These are phyloP conservation scores for Neotoma lepida DNA, from an alignment of 2,113 vertebrate genomes.

Conservation along the genomic window DNA sequence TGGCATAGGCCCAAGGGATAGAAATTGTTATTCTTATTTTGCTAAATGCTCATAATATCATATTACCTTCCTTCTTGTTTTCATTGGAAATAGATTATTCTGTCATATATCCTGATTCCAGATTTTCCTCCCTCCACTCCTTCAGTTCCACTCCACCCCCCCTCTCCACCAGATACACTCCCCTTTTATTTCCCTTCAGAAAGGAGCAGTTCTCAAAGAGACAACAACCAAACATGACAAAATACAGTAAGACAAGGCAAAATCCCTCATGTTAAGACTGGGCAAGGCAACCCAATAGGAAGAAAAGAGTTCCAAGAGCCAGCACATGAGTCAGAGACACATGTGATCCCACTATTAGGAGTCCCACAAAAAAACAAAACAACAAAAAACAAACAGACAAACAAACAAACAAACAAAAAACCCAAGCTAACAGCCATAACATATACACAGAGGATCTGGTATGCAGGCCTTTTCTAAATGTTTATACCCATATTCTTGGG, in stretches of 20 bases:
- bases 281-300: rapidly evolving
- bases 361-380: neutral
- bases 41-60: too few relatives aligned
- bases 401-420: too few relatives aligned
- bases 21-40: neutral
- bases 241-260: neutral
- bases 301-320: neutral
- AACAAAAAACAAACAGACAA: too few relatives aligned
- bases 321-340: neutral
- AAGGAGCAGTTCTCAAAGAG: too few relatives aligned
- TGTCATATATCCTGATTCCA: neutral
- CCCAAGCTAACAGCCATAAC: neutral
- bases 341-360: neutral
- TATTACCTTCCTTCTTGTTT: neutral
- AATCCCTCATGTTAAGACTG: neutral
- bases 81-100: too few relatives aligned
- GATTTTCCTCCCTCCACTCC: neutral
- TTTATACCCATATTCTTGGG: neutral
- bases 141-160: neutral
- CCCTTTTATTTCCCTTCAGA: neutral
- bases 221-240: neutral
- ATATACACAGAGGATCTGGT: neutral
- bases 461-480: neutral
- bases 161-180: too few relatives aligned
- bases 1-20: neutral